These are phyloP conservation scores for Acrossocheilus fasciatus DNA, from an alignment of 2,797 vertebrate species.

Conservation along the genomic window DNA sequence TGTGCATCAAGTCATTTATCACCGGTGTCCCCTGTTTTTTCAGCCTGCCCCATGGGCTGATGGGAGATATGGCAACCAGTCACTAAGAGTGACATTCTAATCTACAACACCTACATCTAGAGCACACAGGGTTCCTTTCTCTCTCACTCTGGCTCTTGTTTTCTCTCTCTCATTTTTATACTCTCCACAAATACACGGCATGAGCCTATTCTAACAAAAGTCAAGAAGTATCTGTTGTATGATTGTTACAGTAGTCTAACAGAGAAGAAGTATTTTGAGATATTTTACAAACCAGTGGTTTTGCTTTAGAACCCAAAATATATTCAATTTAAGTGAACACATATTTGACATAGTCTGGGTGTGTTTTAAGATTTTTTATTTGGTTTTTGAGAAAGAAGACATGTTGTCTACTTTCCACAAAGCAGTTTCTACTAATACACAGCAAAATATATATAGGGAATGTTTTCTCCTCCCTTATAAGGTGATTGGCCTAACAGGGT, in stretches of 20 bases:
- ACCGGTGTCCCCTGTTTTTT: slow-evolving; percentile 61
- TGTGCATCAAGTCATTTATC: slow-evolving; percentile 58
- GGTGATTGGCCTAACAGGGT: not conserved
- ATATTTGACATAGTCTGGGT: not conserved
- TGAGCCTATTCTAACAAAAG: slow-evolving; percentile 25
- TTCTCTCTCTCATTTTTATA: slow-evolving; percentile 40
- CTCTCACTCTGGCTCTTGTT: slow-evolving; percentile 9
- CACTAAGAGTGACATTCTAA: slow-evolving; percentile 78
- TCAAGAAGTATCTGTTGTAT: not conserved
- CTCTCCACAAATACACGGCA: slow-evolving; percentile 9
- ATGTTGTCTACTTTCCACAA: not conserved
- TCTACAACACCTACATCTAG: slow-evolving; percentile 66
- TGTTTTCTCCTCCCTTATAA: not conserved
- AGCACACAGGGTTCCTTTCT: slow-evolving; percentile 28
- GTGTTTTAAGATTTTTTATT: not conserved
- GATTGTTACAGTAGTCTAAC: not conserved
- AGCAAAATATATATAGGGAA: not conserved
- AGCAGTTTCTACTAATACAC: not conserved
- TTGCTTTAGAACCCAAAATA: not conserved
- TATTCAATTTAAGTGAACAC: not conserved
- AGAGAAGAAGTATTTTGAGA: not conserved
- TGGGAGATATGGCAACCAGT: slow-evolving; percentile 72
- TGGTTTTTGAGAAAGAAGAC: not conserved
- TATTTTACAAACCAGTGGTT: slow-evolving; percentile 9
- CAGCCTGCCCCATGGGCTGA: slow-evolving; percentile 66